phyloP scores from a whole-genome alignment of 2,888 invertebrate species.

The Arctia plantaginis region DNA sequence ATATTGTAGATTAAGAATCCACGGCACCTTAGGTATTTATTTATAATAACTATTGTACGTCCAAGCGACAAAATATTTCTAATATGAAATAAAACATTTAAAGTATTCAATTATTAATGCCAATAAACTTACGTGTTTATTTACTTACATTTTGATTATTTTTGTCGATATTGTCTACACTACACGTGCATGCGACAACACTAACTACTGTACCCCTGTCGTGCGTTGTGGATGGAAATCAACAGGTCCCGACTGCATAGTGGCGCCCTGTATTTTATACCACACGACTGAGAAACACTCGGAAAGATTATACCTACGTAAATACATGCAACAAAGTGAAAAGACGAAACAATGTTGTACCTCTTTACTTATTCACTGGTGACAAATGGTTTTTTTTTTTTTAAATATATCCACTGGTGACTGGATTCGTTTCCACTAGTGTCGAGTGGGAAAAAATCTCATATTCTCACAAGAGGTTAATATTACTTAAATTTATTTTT shows the following conservation, averaged over 20 bases:
- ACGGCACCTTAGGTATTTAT: neutral
- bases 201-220: constrained; percentile 60
- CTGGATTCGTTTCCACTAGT: neutral
- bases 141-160: neutral
- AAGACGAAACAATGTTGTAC: neutral
- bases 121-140: too few species aligned
- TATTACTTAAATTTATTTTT: too few species aligned
- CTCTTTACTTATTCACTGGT: too few species aligned
- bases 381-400: too few species aligned
- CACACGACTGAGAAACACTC: constrained; percentile 44
- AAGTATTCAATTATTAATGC: too few species aligned
- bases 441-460: neutral
- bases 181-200: constrained; percentile 16
- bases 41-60: neutral
- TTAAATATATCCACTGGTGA: neutral
- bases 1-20: neutral
- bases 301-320: neutral
- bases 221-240: constrained; percentile 71
- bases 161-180: constrained; percentile 30
- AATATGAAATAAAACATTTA: neutral
- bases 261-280: constrained; percentile 59
- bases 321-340: neutral
- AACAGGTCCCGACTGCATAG: constrained; percentile 76
- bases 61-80: neutral
- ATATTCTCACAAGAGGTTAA: too few species aligned